Conservation (phyloP, 2,113 vertebrate species). For the Centrocercus urophasianus region DNA sequence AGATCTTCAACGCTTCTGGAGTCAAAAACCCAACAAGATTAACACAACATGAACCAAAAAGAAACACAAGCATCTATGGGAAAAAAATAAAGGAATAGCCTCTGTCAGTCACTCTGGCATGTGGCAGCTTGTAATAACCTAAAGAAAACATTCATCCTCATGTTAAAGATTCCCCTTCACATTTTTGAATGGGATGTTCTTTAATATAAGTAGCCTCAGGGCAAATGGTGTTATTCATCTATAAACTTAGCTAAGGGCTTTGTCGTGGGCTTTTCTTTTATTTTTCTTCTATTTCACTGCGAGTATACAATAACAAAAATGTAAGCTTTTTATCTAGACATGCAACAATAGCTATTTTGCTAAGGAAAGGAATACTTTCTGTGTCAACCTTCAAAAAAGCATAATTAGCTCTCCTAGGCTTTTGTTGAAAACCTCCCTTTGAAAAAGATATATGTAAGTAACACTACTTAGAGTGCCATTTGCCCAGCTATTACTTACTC, state of each 20-base stretch:
- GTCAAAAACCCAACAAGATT: slow-evolving; percentile 24
- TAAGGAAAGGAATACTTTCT: not conserved
- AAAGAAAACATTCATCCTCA: not conserved
- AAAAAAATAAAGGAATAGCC: not conserved
- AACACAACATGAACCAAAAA: slow-evolving; percentile 16
- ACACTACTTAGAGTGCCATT: not conserved
- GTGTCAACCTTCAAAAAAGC: not conserved
- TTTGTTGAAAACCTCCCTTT: not conserved
- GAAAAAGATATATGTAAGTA: not conserved
- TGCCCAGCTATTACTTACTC: not conserved
- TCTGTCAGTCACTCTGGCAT: slow-evolving; percentile 26
- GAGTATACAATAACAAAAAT: not conserved
- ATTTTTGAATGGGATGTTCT: not conserved
- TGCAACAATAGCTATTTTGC: not conserved
- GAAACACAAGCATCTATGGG: not conserved
- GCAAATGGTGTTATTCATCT: not conserved
- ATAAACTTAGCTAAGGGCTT: not conserved
- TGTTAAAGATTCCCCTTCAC: not conserved
- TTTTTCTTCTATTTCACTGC: not conserved
- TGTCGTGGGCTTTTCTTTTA: not conserved
- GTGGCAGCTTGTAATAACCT: not conserved
- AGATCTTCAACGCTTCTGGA: slow-evolving; percentile 32
- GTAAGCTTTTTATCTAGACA: not conserved
- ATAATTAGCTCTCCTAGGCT: not conserved
- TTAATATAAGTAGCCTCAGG: not conserved